Base-by-base conservation (phyloP, 2,113 vertebrate species). In the Brienomyrus brachyistius region DNA sequence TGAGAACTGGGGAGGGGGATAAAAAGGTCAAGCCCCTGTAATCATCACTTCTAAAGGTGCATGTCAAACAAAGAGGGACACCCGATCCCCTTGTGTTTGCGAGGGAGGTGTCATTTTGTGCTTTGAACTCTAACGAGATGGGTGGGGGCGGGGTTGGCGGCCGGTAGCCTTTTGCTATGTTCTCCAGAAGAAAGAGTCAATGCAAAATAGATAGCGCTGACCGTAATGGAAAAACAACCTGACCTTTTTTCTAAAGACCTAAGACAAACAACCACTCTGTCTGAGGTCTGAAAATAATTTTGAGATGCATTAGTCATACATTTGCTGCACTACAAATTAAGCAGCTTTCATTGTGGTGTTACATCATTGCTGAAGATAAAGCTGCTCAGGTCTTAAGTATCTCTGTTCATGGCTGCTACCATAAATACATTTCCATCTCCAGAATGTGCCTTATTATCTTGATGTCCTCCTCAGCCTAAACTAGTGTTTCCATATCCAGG, bases 1-100 rank as follows among this genome's bases (percentile, higher is more conserved):
- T 45, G 43, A 40, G 40, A 47, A 45, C n/a, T 48, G 45, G 82
- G 45, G 45, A 43, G 45, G 2, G 40, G 40, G 82, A 43, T 82
- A 45, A 82, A 43, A 84, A 48, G 82, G 40, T 84, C 82, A 84
- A 48, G 82, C 82, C 82, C 82, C 43, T 84, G 45, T 84, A 84
- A 84, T 84, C 82, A 84, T 48, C 82, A 84, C 74, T 80, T 80
- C 74, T 80, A 80, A 80, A 80, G 82, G 82, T 84, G 43, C 8
- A n/a, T 40, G 82, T 84, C 82, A 84, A 21, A 84, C 82, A 84
- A 84, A 84, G 45, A 84, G 43, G 45, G 82, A 84, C 21, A 84
- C 82, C 82, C 40, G 82, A 84, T 84, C 82, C 47, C 82, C 82
- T 23, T 45, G 82, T 84, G 82, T 84, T 84, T 84, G 40, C 23